Evolutionary conservation across 92 coral and sea anemone species (phyloP).

Genomic region (Porites divaricata): DNA sequence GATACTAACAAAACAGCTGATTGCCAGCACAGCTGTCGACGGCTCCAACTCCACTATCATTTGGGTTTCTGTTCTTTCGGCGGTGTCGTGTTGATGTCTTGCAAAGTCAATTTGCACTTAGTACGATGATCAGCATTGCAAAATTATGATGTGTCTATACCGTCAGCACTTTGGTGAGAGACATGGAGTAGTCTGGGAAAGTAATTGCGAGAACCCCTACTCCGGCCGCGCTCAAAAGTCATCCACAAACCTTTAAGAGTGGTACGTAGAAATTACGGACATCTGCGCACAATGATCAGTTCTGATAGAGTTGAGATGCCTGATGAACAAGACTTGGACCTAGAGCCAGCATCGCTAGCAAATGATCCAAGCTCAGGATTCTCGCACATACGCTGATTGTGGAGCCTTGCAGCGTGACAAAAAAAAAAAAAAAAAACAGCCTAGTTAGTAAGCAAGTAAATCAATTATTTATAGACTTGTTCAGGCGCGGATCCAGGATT

Average conservation of each 20-base stretch:
- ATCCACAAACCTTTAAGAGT: constrained; percentile 7
- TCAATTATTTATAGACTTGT: no score
- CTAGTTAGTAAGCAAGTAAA: no score
- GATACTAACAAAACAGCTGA: no score
- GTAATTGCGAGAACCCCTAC: constrained; percentile 26
- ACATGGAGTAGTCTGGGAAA: constrained; percentile 16
- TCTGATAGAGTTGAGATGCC: not conserved
- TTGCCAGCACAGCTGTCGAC: no score
- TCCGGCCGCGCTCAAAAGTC: constrained; percentile 40
- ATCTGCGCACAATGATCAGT: not conserved
- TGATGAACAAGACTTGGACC: not conserved
- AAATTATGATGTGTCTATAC: not conserved
- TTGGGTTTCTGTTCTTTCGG: no score
- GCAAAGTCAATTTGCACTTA: no score
- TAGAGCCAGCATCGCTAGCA: not conserved
- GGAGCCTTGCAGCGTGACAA: not conserved
- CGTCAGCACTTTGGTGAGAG: not conserved
- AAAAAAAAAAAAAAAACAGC: no score
- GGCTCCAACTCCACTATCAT: no score
- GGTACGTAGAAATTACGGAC: constrained; percentile 31
- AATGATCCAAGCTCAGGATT: not conserved
- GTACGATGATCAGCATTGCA: no score
- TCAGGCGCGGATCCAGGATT: no score
- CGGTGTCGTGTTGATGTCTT: no score
- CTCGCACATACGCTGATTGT: not conserved